A percentile compares a stretch with the other conserved stretches of the same genome.
Evolutionary conservation across 2,888 invertebrate species (phyloP).

Genomic region (Cetonia aurata): DNA sequence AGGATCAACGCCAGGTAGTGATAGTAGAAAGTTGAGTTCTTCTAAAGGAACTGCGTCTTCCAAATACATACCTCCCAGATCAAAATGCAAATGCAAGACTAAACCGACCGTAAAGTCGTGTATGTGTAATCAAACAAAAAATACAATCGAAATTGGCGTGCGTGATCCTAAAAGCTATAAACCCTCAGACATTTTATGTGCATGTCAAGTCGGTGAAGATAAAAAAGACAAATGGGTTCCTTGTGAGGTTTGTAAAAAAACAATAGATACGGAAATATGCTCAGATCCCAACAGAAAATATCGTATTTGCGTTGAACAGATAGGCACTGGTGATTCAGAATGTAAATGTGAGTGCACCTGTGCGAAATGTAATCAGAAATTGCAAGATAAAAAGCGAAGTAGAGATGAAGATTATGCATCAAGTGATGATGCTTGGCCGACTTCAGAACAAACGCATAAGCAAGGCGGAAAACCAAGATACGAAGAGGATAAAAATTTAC

Average conservation of each 20-base stretch:
- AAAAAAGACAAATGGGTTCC: neutral
- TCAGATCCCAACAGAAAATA: slow-evolving; percentile 3
- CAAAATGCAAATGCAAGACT: slow-evolving; percentile 1
- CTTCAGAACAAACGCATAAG: no score
- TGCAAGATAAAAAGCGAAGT: neutral
- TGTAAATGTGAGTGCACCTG: slow-evolving; percentile 4
- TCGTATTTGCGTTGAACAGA: slow-evolving; percentile 8
- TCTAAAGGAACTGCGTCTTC: neutral
- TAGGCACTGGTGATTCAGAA: slow-evolving; percentile 3
- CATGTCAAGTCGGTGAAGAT: slow-evolving; percentile 5
- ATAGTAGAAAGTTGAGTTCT: neutral
- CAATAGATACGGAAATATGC: neutral
- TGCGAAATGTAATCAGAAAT: neutral
- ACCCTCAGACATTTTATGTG: slow-evolving; percentile 9
- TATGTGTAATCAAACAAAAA: neutral
- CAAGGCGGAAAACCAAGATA: neutral
- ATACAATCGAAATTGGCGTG: neutral
- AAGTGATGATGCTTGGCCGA: no score
- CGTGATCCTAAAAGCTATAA: neutral
- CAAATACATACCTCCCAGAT: neutral
- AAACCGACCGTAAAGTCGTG: neutral
- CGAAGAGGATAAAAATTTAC: no score
- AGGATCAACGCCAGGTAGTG: neutral
- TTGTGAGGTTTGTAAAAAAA: neutral
- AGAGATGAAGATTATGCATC: neutral